Percentiles rank a stretch among this genome's conserved stretches.
phyloP scores from a whole-genome alignment of 1,140 invertebrate genomes.

The Drosophila sechellia region DNA sequence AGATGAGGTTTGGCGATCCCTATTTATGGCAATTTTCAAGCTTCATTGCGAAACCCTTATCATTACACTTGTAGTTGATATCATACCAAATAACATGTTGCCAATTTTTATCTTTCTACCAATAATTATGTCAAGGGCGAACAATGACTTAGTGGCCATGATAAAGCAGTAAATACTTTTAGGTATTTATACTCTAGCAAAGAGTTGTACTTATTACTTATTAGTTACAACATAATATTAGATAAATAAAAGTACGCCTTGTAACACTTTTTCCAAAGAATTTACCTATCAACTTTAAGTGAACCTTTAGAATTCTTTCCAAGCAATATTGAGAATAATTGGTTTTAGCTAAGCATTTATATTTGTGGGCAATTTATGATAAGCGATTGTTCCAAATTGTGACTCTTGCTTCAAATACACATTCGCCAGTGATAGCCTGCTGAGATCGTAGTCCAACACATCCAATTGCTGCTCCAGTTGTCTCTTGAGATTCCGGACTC shows the following conservation, averaged over 20 bases:
- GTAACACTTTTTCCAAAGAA: too few relatives aligned
- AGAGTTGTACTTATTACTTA: not conserved
- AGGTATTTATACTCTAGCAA: not conserved
- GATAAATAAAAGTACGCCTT: too few relatives aligned
- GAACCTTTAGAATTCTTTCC: too few relatives aligned
- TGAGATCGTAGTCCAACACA: conserved; percentile 49
- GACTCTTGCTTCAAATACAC: conserved; percentile 27
- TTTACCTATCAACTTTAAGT: too few relatives aligned
- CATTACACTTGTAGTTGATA: conserved; percentile 34
- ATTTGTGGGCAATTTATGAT: conserved; percentile 12
- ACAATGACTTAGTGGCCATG: conserved; percentile 9
- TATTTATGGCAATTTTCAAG: conserved; percentile 61
- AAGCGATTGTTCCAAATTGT: not conserved
- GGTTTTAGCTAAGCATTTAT: conserved; percentile 1
- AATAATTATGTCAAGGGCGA: conserved; percentile 60
- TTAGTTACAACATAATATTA: too few relatives aligned
- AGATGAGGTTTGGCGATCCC: not conserved
- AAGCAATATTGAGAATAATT: too few relatives aligned
- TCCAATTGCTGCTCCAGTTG: conserved; percentile 59
- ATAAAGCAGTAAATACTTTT: conserved; percentile 4
- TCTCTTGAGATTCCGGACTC: conserved; percentile 60
- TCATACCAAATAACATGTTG: conserved; percentile 18
- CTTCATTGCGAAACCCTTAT: conserved; percentile 34
- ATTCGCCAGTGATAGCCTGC: conserved; percentile 23
- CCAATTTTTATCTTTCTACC: conserved; percentile 39